Evolutionary conservation across 2,797 vertebrate species (phyloP), one percentile per base, ranked within the genome.

Genomic region (Valencia hispanica): DNA sequence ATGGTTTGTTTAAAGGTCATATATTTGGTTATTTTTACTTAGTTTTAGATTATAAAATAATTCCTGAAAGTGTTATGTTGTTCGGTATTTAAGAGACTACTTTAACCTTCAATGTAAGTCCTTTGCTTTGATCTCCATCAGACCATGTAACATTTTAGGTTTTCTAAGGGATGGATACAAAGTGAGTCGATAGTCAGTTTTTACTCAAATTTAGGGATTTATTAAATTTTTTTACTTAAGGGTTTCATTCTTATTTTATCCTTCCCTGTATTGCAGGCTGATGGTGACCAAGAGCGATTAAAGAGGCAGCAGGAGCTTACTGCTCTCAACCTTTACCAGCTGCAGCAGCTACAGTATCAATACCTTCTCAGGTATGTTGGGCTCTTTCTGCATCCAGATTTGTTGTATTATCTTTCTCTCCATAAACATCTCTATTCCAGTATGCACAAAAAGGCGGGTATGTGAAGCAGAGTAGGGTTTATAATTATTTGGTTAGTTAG

Each of bases 341-440:
- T 99, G 80, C 97, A 99, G 80, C 98, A 99, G 89, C 85, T 96
- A 68, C 96, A 96, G 71, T 99, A 99, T 93, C 98, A 99, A 86
- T 98, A 99, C 93, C 93, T 99, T 88, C 96, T 99, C 91, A 97
- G 98, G 98, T 99, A 95, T 82, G 88, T 34, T 20, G 11, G 6
- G 0, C 41, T 72, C 39, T 15, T 0, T 70, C 66, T 66, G n/a
- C 12, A 11, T 59, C 39, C 39, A 1, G 41, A 39, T 39, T 39
- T 57, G 4, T n/a, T 53, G 22, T n/a, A n/a, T 30, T 57, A 1
- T 15, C n/a, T 57, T 57, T 36, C 32, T 63, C 32, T 14, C 14
- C 4, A 63, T 3, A 22, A 36, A 39, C 61, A 22, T 39, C 10
- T 39, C 18, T 36, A 22, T 65, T 63, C 34, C 18, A 63, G 18